These are phyloP conservation scores for Tupiocoris notatus DNA, from an alignment of 2,888 invertebrate species.

Conservation along the genomic window DNA sequence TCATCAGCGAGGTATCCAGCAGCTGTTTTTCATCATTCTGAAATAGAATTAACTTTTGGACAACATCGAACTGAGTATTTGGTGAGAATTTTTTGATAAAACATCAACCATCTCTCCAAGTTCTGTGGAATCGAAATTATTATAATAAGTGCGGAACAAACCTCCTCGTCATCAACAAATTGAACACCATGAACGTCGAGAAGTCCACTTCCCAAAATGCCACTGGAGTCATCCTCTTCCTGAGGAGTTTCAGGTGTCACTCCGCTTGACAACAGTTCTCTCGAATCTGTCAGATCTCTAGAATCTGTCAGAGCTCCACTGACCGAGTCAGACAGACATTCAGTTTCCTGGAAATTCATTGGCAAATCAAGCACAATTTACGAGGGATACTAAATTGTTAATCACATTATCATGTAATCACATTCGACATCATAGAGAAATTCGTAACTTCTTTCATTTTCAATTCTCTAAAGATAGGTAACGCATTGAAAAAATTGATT, in stretches of 20 bases:
- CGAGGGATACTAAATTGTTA: too few relatives aligned
- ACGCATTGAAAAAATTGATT: too few relatives aligned
- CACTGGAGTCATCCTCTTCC: slow-evolving; percentile 41
- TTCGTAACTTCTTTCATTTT: too few relatives aligned
- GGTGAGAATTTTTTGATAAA: background rate
- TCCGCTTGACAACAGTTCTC: slow-evolving; percentile 42
- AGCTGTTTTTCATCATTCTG: slow-evolving; percentile 35
- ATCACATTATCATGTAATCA: too few relatives aligned
- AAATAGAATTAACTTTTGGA: background rate
- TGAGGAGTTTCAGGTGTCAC: slow-evolving; percentile 36
- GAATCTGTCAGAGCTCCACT: slow-evolving; percentile 44
- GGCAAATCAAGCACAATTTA: too few relatives aligned
- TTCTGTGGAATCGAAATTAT: too few relatives aligned
- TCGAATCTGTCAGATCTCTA: slow-evolving; percentile 40
- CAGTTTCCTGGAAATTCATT: slow-evolving; percentile 41
- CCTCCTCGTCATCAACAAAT: slow-evolving; percentile 46
- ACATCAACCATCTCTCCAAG: too few relatives aligned
- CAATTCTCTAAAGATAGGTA: too few relatives aligned
- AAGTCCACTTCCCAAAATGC: slow-evolving; percentile 25
- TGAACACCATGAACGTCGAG: slow-evolving; percentile 46
- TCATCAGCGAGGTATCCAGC: slow-evolving; percentile 61
- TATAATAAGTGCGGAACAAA: too few relatives aligned
- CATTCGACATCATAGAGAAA: too few relatives aligned
- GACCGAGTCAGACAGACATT: slow-evolving; percentile 47
- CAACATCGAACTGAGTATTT: background rate